Evolutionary conservation across 1,140 invertebrate genomes (phyloP).

Genomic region (Drosophila eugracilis): DNA sequence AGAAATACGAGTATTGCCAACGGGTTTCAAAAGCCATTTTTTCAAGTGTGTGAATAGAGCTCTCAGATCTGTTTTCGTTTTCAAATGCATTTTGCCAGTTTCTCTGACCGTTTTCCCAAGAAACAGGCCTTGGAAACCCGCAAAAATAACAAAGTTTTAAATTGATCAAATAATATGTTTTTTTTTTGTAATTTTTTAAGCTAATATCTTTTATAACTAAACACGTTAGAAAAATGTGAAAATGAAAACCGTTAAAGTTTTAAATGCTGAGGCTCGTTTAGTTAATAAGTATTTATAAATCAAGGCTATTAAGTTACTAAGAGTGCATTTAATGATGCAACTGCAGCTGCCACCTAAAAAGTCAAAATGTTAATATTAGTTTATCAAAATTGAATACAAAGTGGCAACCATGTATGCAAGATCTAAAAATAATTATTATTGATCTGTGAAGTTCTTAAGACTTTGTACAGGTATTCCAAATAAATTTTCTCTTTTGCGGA

Average conservation of each 20-base stretch:
- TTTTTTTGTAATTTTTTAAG: no score
- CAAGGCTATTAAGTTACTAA: neutral
- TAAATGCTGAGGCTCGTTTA: constrained; percentile 7
- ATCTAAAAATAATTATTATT: neutral
- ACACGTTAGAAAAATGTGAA: no score
- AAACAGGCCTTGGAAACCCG: neutral
- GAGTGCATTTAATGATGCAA: constrained; percentile 14
- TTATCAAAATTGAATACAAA: neutral
- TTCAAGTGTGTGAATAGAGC: neutral
- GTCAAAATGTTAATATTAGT: neutral
- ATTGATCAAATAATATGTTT: neutral
- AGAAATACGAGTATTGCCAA: constrained; percentile 68
- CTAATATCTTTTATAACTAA: no score
- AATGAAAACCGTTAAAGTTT: constrained; percentile 5
- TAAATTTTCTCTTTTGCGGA: constrained; percentile 27
- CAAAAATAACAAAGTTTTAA: no score
- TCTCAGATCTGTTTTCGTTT: constrained; percentile 4
- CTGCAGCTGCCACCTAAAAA: constrained; percentile 12
- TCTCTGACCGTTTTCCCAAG: neutral
- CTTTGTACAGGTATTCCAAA: constrained; percentile 7
- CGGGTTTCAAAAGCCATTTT: constrained; percentile 21
- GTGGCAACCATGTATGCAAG: constrained; percentile 11
- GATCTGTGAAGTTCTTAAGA: neutral
- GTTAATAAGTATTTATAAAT: neutral
- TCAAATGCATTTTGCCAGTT: neutral